Evolutionary conservation across 2,888 invertebrate species (phyloP), one percentile per base, ranked within the genome.

Genomic region (Brachypalpus laphriformis): DNA sequence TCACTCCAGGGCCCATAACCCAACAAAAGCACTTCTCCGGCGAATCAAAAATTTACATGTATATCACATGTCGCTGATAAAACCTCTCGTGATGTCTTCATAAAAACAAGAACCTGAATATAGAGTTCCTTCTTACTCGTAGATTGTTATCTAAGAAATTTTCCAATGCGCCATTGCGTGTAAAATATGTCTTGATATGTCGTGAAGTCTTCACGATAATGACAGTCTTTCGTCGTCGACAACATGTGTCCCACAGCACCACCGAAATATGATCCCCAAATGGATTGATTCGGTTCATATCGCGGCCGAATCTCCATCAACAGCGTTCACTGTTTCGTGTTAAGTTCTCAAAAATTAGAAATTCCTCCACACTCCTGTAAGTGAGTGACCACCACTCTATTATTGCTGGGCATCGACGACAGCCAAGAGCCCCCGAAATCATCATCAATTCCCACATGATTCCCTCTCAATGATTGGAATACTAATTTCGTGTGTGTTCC

Each of bases 271-370:
- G 83, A 83, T 78, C 83, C 70, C 83, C 70, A 49, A 83, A 65
- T 34, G 74, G 70, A 83, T 83, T 83, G 74, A 83, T 83, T 78
- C 78, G 57, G 78, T 78, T 83, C 83, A 80, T 83, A 83, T 83
- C 78, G 83, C 83, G 49, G 28, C 14, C 34, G 78, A 74, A 83
- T 83, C 74, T 83, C 63, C 72, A 57, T 78, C 82, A 66, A 49
- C 68, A 63, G 63, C 14, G 40, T 78, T 57, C 74, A 74, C 74
- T 34, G 78, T 83, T 83, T 78, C 72, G 72, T 72, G 77, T 77
- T 63, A 6, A 42, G 56, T 51, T 83, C 47, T 47, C 18, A 9
- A 42, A 70, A 83, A 80, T 78, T 78, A 83, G 78, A 83, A 61
- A 83, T 80, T 83, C 78, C 49, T 74, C 16, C 66, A 49, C 68